Base-by-base conservation (phyloP, 2,797 vertebrate genomes). In the Potorous gilbertii region DNA sequence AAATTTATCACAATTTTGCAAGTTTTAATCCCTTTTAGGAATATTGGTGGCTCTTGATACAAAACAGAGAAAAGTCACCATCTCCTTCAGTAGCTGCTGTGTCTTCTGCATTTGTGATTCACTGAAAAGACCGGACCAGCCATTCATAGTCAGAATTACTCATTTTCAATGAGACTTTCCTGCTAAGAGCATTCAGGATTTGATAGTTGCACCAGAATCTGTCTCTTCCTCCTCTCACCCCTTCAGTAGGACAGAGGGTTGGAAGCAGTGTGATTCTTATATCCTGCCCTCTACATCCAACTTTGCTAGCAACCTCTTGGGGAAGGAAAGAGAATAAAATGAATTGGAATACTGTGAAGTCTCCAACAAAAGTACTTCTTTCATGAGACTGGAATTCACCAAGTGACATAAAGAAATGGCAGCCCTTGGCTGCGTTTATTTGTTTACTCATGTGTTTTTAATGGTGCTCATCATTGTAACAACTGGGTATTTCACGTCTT, bases 401-500 rank as follows among this genome's bases (percentile, higher is more conserved):
- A 54, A 97, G 12, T 91, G 94, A 96, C 87, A 90, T 56, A 95
- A 96, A 96, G 95, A 97, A 97, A 97, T 55, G 94, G 93, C 95
- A 96, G 97, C 97, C 94, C 81, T 96, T 0, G 40, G 97, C 95
- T 81, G 97, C 90, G 90, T 97, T 96, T 96, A 95, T 97, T 98
- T 96, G 95, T 97, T 98, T 97, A 95, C 93, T 97, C 95, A 96
- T 94, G 92, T 97, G 96, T 91, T 97, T 87, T 96, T 97, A 97
- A 96, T 93, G 91, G 66, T 50, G 92, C 96, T 97, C 91, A 96
- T 96, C 92, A 89, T 40, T 87, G 56, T 9, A 95, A 74, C 95
- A 93, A 97, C 93, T 96, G 95, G 24, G 54, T 94, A 16, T 92
- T 97, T 97, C 95, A 95, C 93, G 92, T 95, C 92, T 96, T 55